Conservation (phyloP, 2,113 vertebrate genomes). For the Tragelaphus imberbis region DNA sequence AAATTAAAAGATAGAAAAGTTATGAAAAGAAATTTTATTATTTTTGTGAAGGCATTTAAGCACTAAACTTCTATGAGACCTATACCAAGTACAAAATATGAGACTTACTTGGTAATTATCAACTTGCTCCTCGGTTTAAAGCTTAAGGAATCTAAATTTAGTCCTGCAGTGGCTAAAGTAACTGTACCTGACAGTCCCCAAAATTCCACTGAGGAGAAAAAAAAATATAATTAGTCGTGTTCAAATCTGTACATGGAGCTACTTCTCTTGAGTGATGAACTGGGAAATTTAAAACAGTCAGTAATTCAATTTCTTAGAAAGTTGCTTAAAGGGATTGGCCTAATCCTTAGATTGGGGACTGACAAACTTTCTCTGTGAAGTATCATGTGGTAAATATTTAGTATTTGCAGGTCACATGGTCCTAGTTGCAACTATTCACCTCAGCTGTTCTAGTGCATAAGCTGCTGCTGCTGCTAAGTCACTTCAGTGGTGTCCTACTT, state of each 20-base stretch:
- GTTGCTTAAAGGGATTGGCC: neutral
- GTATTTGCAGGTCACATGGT: neutral
- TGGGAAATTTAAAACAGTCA: neutral
- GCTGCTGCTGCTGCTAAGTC: too few species aligned
- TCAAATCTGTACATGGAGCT: neutral
- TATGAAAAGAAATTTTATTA: neutral
- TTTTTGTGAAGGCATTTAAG: neutral
- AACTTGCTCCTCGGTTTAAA: conserved; percentile 58
- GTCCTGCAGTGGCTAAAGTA: conserved; percentile 44
- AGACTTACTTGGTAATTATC: conserved; percentile 66
- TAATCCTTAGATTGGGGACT: neutral
- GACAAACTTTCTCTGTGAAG: neutral
- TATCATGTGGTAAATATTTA: neutral
- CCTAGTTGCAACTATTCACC: neutral
- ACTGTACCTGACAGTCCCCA: conserved; percentile 62
- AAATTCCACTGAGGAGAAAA: conserved; percentile 57
- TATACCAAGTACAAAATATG: neutral
- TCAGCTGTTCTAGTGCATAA: neutral
- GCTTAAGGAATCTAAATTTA: conserved; percentile 71
- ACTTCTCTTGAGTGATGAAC: neutral
- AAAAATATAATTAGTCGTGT: conserved; percentile 16
- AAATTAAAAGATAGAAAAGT: neutral
- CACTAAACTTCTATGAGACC: neutral
- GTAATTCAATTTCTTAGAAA: neutral
- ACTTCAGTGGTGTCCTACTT: too few species aligned